Conservation (phyloP, 2,888 invertebrate genomes). For the Oscheius sp. region DNA sequence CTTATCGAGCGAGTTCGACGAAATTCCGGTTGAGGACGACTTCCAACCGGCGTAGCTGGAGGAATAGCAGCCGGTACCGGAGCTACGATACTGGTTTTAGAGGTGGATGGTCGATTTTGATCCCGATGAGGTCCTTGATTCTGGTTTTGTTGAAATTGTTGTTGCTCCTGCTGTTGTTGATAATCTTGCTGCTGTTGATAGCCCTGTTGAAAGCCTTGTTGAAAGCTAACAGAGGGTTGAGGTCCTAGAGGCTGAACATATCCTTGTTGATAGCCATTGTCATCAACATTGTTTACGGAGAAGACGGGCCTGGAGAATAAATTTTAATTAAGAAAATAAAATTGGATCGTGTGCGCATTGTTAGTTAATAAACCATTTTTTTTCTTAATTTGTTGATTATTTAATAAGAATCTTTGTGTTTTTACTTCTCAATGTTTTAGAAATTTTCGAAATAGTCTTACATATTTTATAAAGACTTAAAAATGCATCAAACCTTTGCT, state of each 20-base stretch:
- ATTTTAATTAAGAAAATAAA: too few species aligned
- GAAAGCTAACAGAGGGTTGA: constrained; percentile 5
- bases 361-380: not conserved
- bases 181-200: not conserved
- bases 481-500: too few species aligned
- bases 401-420: not conserved
- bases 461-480: too few species aligned
- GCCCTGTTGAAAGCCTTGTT: constrained; percentile 19
- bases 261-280: constrained; percentile 11
- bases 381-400: too few species aligned
- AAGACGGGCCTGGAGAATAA: constrained; percentile 6
- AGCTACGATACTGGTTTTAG: not conserved
- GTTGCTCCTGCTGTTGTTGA: not conserved
- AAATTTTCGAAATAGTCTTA: not conserved
- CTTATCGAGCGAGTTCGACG: constrained; percentile 40
- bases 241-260: too few species aligned
- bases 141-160: not conserved
- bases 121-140: too few species aligned
- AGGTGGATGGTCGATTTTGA: not conserved
- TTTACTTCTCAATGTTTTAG: not conserved
- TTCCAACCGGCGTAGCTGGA: constrained; percentile 8
- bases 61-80: constrained; percentile 7
- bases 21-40: constrained; percentile 33
- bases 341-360: too few species aligned
- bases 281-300: constrained; percentile 5